A percentile compares a stretch with the other conserved stretches of the same genome.
Conservation (phyloP, 1,140 invertebrate genomes). For the Helicoverpa armigera region DNA sequence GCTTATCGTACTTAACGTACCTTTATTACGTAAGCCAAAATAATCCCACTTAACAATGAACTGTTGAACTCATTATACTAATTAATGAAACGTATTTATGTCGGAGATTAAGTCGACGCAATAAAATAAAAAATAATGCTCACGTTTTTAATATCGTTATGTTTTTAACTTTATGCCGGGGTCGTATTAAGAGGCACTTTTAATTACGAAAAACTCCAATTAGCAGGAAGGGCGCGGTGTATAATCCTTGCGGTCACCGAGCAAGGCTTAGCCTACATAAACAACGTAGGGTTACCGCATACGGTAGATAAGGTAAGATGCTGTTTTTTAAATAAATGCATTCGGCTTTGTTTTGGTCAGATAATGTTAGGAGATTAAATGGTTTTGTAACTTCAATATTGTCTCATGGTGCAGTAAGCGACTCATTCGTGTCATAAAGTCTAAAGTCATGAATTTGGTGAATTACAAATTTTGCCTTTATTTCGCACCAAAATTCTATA, state of each 20-base stretch:
- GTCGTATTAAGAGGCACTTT: slow-evolving; percentile 42
- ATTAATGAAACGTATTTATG: not conserved
- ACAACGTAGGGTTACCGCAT: not conserved
- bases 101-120: slow-evolving; percentile 5
- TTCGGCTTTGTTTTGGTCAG: not conserved
- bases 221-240: slow-evolving; percentile 42
- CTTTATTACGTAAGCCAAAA: slow-evolving; percentile 10
- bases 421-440: too few species aligned
- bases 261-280: slow-evolving; percentile 6
- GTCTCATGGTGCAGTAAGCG: too few species aligned
- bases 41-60: not conserved
- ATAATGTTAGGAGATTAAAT: not conserved
- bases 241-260: slow-evolving; percentile 43
- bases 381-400: too few species aligned
- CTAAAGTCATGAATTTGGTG: too few species aligned
- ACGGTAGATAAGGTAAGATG: not conserved
- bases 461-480: too few species aligned
- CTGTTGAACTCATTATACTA: slow-evolving; percentile 14
- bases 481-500: too few species aligned
- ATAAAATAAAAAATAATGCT: slow-evolving; percentile 4
- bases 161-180: not conserved
- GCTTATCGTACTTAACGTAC: not conserved
- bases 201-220: slow-evolving; percentile 49
- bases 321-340: too few species aligned
- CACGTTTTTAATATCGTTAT: slow-evolving; percentile 27